Conservation (phyloP, 37 sponge, comb jelly and placozoan genomes). For the Cliona cf. orientalis region DNA sequence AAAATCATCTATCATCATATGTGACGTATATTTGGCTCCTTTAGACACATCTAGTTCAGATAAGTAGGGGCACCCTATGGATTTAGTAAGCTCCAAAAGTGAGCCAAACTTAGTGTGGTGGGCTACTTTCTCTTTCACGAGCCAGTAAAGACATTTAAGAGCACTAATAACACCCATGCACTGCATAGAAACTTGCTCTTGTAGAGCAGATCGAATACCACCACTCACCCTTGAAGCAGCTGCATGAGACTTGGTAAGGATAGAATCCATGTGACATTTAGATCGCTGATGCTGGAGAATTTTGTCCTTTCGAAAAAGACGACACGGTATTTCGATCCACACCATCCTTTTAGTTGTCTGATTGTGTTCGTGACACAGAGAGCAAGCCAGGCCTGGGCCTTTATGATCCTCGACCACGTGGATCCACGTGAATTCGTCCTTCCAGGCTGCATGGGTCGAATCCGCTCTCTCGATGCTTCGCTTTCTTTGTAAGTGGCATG, state of each 20-base stretch:
- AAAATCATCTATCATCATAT: slow-evolving; percentile 26
- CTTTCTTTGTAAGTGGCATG: neutral
- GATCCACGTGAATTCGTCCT: slow-evolving; percentile 16
- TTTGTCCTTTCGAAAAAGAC: slow-evolving; percentile 22
- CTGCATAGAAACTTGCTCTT: slow-evolving; percentile 4
- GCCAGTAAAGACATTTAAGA: slow-evolving; percentile 36
- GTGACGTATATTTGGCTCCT: slow-evolving; percentile 28
- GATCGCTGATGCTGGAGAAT: slow-evolving; percentile 5
- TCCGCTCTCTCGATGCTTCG: slow-evolving; percentile 5
- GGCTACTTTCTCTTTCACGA: slow-evolving; percentile 30
- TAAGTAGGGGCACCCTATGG: slow-evolving; percentile 9
- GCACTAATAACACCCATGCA: slow-evolving; percentile 10
- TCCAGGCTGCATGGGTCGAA: slow-evolving; percentile 12
- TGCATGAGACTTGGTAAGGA: neutral
- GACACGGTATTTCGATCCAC: slow-evolving; percentile 27
- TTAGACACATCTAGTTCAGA: slow-evolving; percentile 1
- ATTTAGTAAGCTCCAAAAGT: slow-evolving; percentile 15
- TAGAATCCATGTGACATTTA: slow-evolving; percentile 11
- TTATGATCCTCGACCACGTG: neutral
- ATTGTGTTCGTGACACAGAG: neutral
- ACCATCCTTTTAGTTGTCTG: neutral
- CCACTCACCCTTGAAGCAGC: slow-evolving; percentile 12
- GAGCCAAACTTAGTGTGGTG: slow-evolving; percentile 37
- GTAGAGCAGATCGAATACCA: slow-evolving; percentile 1
- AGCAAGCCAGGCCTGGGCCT: slow-evolving; percentile 2